Evolutionary conservation across 2,113 vertebrate species (phyloP).

Genomic region (Pterophyllum scalare): DNA sequence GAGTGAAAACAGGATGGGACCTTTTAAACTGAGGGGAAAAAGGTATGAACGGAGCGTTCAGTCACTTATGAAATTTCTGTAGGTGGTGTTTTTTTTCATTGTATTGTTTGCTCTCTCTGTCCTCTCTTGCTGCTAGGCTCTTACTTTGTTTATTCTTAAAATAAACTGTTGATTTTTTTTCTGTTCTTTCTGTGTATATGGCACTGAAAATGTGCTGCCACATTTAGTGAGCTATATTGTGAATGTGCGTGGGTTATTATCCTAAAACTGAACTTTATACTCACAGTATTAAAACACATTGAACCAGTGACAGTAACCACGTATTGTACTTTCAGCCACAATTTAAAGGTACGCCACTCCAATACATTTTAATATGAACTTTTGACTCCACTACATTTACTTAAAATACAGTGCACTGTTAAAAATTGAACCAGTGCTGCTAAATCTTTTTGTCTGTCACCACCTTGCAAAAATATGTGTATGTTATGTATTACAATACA

Average conservation of each 20-base stretch:
- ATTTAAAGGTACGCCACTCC: not conserved
- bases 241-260: not conserved
- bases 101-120: not conserved
- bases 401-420: conserved; percentile 5
- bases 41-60: not conserved
- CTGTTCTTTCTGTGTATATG: not conserved
- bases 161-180: not conserved
- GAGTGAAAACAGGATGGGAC: not conserved
- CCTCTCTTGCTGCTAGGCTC: not conserved
- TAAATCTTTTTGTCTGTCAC: not conserved
- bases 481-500: not conserved
- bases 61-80: not conserved
- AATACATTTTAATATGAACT: conserved; percentile 7
- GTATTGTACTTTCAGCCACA: conserved; percentile 1
- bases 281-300: not conserved
- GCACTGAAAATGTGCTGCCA: not conserved
- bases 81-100: not conserved
- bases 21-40: not conserved
- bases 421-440: not conserved
- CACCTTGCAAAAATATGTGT: not conserved
- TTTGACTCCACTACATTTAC: conserved; percentile 7
- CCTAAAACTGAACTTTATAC: conserved; percentile 1
- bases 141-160: not conserved
- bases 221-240: not conserved
- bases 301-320: not conserved